Conservation (phyloP, 2,888 invertebrate species). For the Lypha dubia region DNA sequence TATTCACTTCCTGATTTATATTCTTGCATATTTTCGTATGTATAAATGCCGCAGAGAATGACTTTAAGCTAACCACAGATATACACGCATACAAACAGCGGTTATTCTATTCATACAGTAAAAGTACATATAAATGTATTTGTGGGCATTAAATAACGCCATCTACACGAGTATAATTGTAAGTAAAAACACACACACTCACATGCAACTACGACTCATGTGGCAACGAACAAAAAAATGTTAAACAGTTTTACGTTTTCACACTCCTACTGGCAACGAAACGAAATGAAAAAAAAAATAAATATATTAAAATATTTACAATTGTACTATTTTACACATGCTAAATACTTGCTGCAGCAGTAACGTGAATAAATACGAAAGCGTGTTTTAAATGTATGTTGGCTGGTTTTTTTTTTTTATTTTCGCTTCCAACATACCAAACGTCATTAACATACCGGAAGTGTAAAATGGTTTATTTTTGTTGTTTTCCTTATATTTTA, state of each 20-base stretch:
- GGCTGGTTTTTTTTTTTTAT: constrained; percentile 8
- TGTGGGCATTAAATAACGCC: constrained; percentile 18
- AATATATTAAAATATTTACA: constrained; percentile 58
- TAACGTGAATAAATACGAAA: constrained; percentile 4
- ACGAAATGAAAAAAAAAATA: constrained; percentile 34
- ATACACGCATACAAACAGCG: neutral
- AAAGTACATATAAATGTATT: neutral
- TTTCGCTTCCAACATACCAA: constrained; percentile 50
- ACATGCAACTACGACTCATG: neutral
- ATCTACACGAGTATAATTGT: constrained; percentile 11
- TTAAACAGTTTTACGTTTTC: constrained; percentile 52
- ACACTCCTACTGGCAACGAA: constrained; percentile 57
- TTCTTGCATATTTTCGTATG: neutral
- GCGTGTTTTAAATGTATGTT: constrained; percentile 31
- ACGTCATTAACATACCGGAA: constrained; percentile 79
- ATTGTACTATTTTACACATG: constrained; percentile 61
- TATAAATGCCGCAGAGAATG: constrained; percentile 2
- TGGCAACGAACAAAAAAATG: constrained; percentile 2
- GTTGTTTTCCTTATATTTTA: constrained; percentile 23
- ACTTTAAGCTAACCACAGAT: constrained; percentile 43
- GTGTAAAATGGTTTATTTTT: constrained; percentile 76
- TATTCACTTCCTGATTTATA: constrained; percentile 32
- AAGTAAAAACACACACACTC: constrained; percentile 8
- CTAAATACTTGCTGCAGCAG: constrained; percentile 46
- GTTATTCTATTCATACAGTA: neutral